These are phyloP conservation scores for Cataglyphis altisquamis DNA, from an alignment of 2,888 invertebrate genomes.

Conservation along the genomic window DNA sequence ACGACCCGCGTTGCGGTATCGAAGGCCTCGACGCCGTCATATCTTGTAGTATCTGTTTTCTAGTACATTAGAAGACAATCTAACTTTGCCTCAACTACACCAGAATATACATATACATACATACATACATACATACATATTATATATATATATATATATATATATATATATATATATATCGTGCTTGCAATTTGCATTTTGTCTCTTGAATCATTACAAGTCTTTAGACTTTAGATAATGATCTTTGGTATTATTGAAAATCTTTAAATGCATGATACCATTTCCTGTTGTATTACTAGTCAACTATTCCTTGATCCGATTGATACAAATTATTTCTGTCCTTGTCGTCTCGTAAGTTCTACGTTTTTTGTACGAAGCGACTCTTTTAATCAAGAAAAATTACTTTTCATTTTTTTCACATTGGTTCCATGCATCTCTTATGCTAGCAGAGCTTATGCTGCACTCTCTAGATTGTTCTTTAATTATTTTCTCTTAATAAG, in stretches of 20 bases:
- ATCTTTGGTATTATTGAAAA: neutral
- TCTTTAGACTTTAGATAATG: neutral
- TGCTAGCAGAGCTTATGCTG: neutral
- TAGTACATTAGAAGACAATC: too few species aligned
- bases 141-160: too few species aligned
- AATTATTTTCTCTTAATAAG: neutral
- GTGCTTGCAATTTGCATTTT: neutral
- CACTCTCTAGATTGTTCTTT: neutral
- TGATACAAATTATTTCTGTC: neutral
- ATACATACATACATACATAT: too few species aligned
- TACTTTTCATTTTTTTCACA: neutral
- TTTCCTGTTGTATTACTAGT: neutral
- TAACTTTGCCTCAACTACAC: neutral
- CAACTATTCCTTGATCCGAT: neutral
- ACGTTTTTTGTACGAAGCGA: conserved; percentile 29
- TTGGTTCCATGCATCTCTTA: neutral
- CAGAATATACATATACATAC: neutral
- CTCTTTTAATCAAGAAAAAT: conserved; percentile 5
- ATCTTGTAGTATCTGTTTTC: neutral
- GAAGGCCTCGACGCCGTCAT: neutral
- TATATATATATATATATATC: neutral
- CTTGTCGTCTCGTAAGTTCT: conserved; percentile 34
- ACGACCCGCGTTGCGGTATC: conserved; percentile 1
- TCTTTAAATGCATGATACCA: neutral
- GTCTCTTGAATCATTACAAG: neutral